A percentile compares a stretch with the other conserved stretches of the same genome.
Conservation (phyloP, 2,797 vertebrate species). For the Neopelma chrysocephalum region DNA sequence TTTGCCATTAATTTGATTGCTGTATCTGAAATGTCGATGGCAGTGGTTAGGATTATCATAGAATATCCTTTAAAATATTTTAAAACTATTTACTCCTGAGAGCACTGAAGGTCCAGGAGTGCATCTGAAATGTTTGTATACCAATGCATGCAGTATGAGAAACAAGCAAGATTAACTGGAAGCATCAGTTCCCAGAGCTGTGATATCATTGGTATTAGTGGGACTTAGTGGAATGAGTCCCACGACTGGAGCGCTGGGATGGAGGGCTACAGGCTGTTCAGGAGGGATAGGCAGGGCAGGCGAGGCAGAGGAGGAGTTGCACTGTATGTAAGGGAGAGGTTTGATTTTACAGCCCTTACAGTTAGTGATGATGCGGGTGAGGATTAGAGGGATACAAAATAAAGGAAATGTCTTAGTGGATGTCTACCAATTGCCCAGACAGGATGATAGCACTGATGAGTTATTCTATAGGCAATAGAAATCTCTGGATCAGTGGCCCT, state of each 20-base stretch:
- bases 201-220: not conserved
- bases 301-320: not conserved
- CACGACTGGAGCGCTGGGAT: not conserved
- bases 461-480: not conserved
- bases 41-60: not conserved
- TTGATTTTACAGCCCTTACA: not conserved
- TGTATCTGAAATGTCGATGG: not conserved
- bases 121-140: not conserved
- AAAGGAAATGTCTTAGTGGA: not conserved
- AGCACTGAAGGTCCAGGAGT: not conserved
- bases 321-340: not conserved
- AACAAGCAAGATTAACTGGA: not conserved
- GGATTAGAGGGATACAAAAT: not conserved
- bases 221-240: not conserved
- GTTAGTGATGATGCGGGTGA: not conserved
- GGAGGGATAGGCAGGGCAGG: not conserved
- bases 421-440: not conserved
- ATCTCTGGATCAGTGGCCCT: not conserved
- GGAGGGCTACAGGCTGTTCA: not conserved
- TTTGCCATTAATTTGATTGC: not conserved
- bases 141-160: not conserved
- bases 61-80: not conserved
- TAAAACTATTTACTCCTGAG: not conserved
- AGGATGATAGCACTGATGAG: not conserved
- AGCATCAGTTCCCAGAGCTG: not conserved